These are phyloP conservation scores for Oreocharis arfaki DNA, from an alignment of 2,113 vertebrate species.

Conservation along the genomic window DNA sequence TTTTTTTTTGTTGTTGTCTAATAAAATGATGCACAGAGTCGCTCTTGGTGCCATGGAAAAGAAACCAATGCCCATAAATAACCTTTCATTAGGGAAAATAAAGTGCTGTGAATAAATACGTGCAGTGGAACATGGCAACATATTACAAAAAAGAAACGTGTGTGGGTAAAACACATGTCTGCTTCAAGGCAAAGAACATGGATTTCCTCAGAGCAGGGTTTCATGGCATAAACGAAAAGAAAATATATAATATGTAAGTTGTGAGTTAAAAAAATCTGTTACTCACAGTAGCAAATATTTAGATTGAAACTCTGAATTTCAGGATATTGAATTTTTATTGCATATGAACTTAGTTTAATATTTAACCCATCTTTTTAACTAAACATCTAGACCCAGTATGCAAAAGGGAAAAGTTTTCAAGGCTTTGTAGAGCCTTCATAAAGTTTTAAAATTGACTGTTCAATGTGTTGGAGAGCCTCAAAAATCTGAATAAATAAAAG, in stretches of 20 bases:
- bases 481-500: neutral
- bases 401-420: conserved; percentile 15
- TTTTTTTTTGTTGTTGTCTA: conserved; percentile 42
- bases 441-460: neutral
- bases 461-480: neutral
- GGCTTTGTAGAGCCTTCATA: neutral
- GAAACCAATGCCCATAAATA: conserved; percentile 52
- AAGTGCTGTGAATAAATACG: conserved; percentile 46
- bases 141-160: neutral
- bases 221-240: neutral
- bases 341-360: neutral
- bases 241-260: neutral
- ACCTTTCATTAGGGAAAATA: conserved; percentile 55
- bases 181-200: neutral
- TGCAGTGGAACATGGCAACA: neutral
- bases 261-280: neutral
- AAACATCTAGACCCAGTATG: neutral
- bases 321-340: conserved; percentile 19
- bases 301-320: neutral
- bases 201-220: neutral
- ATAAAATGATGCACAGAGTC: conserved; percentile 44
- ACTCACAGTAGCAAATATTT: neutral
- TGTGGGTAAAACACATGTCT: neutral
- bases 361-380: conserved; percentile 25
- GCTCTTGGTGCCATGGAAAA: conserved; percentile 20